These are phyloP conservation scores for Saturnia japonica DNA, from an alignment of 2,888 invertebrate genomes.

Conservation along the genomic window DNA sequence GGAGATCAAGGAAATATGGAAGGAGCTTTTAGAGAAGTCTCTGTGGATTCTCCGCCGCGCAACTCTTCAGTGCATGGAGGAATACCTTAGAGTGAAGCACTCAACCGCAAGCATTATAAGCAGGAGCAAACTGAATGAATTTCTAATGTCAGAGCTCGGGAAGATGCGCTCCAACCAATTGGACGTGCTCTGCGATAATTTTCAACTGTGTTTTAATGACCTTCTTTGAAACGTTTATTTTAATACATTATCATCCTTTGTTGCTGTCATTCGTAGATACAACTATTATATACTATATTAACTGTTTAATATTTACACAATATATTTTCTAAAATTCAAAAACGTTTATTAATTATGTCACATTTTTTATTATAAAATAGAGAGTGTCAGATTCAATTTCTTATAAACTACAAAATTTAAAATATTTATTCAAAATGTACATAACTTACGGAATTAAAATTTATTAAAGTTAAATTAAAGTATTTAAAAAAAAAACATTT, in stretches of 20 bases:
- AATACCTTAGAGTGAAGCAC: constrained; percentile 27
- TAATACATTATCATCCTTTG: too few relatives aligned
- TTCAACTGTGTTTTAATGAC: constrained; percentile 47
- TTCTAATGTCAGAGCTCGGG: constrained; percentile 34
- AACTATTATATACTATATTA: too few relatives aligned
- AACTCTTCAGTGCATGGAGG: constrained; percentile 31
- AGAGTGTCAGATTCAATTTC: background rate
- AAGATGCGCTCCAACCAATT: constrained; percentile 38
- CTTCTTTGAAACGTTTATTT: constrained; percentile 26
- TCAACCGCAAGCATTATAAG: constrained; percentile 19
- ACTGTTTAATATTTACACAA: too few relatives aligned
- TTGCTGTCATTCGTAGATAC: too few relatives aligned
- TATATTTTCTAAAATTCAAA: background rate
- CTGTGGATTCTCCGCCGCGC: constrained; percentile 32
- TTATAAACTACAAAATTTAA: background rate
- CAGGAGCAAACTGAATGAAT: constrained; percentile 29
- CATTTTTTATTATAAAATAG: background rate
- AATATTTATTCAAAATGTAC: background rate
- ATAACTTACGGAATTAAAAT: background rate
- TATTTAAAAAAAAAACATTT: background rate
- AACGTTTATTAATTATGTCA: background rate
- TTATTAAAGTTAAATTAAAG: background rate
- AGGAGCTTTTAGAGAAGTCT: constrained; percentile 39
- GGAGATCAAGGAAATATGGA: constrained; percentile 43
- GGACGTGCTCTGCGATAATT: constrained; percentile 41